phyloP scores from a whole-genome alignment of 2,888 invertebrate species.

The Nymphalis polychloros region DNA sequence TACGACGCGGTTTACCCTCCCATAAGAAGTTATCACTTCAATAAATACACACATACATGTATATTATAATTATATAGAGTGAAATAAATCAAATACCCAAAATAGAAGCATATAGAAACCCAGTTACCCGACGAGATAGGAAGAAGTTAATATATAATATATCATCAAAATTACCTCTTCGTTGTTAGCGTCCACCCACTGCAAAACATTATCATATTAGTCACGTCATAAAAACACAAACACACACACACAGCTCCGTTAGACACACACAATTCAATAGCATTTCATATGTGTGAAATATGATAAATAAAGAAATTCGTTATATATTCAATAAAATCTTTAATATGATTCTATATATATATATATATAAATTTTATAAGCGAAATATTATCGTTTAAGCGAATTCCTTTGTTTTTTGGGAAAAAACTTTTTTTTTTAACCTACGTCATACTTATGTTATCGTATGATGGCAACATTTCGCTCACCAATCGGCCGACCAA shows the following conservation, averaged over 20 bases:
- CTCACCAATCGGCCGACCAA: background rate
- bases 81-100: constrained; percentile 32
- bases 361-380: constrained; percentile 61
- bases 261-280: constrained; percentile 58
- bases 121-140: constrained; percentile 18
- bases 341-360: constrained; percentile 39
- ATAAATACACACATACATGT: too few relatives aligned
- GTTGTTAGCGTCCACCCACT: constrained; percentile 86
- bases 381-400: constrained; percentile 44
- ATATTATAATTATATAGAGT: background rate
- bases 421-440: constrained; percentile 8
- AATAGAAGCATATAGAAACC: constrained; percentile 20
- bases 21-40: too few relatives aligned
- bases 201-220: constrained; percentile 79
- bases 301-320: constrained; percentile 49
- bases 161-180: constrained; percentile 80
- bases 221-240: constrained; percentile 55
- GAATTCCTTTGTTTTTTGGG: constrained; percentile 18
- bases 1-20: too few relatives aligned
- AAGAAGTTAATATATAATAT: constrained; percentile 26
- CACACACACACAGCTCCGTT: constrained; percentile 37
- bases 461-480: background rate
- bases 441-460: background rate
- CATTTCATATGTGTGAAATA: constrained; percentile 65
- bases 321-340: constrained; percentile 49